Percentiles rank a stretch among this genome's conserved stretches.
Evolutionary conservation across 2,797 vertebrate genomes (phyloP).

Genomic region (Cyprinella venusta): DNA sequence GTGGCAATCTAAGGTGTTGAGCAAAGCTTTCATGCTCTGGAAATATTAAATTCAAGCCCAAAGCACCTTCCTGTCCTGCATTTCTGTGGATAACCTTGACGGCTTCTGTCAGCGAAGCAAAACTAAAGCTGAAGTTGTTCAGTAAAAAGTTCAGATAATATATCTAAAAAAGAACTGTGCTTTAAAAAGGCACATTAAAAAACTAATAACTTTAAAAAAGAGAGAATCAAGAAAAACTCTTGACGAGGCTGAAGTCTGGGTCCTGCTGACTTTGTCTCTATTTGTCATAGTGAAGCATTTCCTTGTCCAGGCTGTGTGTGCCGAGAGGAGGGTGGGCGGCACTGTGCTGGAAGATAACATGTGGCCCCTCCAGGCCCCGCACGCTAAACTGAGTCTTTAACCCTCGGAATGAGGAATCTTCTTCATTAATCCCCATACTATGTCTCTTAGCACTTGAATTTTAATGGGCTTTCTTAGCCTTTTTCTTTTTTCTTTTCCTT

Average conservation of each 20-base stretch:
- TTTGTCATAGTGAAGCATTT: constrained; percentile 38
- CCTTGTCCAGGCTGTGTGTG: constrained; percentile 29
- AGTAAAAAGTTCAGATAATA: constrained; percentile 22
- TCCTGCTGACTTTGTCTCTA: constrained; percentile 30
- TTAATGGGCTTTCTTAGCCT: constrained; percentile 80
- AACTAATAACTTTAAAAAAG: background rate
- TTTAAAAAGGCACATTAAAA: constrained; percentile 20
- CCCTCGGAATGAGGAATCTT: constrained; percentile 67
- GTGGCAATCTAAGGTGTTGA: constrained; percentile 76
- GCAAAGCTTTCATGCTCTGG: constrained; percentile 70
- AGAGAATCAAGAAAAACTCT: background rate
- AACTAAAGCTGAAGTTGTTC: constrained; percentile 29
- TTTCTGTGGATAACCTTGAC: constrained; percentile 68
- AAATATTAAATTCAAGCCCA: constrained; percentile 70
- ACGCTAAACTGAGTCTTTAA: constrained; percentile 63
- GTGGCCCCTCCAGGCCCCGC: constrained; percentile 71
- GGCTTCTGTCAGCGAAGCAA: constrained; percentile 37
- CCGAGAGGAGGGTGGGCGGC: constrained; percentile 56
- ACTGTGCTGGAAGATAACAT: constrained; percentile 76
- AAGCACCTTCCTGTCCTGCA: constrained; percentile 72
- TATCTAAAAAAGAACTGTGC: background rate
- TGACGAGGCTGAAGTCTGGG: constrained; percentile 26
- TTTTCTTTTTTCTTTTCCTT: constrained; percentile 53
- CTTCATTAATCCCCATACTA: constrained; percentile 80
- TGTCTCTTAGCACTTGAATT: constrained; percentile 76